Evolutionary conservation across 2,797 vertebrate genomes (phyloP).

Genomic region (Sitta carolinensis): DNA sequence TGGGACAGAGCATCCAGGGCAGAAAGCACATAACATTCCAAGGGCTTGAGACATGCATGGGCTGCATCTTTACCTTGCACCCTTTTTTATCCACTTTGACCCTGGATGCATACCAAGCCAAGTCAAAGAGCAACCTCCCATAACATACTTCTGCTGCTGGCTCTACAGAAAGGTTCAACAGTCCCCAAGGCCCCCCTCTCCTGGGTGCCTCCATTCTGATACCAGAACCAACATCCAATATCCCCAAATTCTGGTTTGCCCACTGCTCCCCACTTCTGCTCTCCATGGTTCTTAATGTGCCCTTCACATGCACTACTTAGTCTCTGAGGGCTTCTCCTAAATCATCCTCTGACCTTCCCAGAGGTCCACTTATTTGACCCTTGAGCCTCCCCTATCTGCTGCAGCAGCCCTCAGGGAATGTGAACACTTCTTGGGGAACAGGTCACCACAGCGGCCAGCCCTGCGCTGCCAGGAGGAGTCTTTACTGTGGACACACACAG

Average conservation of each 20-base stretch:
- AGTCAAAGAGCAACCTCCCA: neutral
- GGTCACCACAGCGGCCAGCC: neutral
- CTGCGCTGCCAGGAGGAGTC: neutral
- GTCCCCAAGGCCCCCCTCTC: neutral
- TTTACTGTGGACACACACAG: neutral
- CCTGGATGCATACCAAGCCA: neutral
- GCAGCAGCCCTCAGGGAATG: neutral
- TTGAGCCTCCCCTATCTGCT: neutral
- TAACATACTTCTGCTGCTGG: neutral
- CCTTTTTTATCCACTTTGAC: rapidly evolving
- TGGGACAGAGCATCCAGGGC: neutral
- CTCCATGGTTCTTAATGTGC: neutral
- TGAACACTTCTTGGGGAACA: neutral
- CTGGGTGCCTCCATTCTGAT: neutral
- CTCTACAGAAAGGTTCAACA: neutral
- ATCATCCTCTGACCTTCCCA: neutral
- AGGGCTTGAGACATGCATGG: neutral
- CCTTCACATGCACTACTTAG: neutral
- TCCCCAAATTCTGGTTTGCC: neutral
- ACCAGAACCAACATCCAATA: rapidly evolving
- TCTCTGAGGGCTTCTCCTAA: neutral
- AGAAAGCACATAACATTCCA: neutral
- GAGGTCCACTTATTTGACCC: neutral
- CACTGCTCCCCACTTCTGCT: neutral
- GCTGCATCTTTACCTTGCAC: neutral